A percentile compares a stretch with the other conserved stretches of the same genome.
phyloP scores from a whole-genome alignment of 2,113 vertebrate genomes.

The Laterallus jamaicensis region DNA sequence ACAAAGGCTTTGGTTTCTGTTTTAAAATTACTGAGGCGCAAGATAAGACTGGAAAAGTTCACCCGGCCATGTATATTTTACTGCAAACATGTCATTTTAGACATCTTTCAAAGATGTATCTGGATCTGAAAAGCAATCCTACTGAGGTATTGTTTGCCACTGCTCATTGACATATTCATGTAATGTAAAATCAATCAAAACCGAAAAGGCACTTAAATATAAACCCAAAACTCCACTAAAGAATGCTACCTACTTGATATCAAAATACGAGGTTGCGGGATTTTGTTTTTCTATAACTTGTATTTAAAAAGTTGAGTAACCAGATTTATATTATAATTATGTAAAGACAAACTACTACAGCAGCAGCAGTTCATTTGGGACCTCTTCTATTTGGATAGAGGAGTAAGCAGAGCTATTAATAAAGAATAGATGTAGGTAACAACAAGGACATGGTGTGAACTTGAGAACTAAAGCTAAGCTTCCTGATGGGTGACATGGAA shows the following conservation, averaged over 20 bases:
- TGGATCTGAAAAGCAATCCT: slow-evolving; percentile 74
- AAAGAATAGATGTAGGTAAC: neutral
- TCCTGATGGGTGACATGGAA: neutral
- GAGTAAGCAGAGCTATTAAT: neutral
- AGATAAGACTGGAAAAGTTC: slow-evolving; percentile 74
- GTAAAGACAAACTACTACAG: neutral
- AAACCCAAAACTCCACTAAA: neutral
- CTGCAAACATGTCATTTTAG: slow-evolving; percentile 80
- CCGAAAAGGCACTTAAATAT: slow-evolving; percentile 17
- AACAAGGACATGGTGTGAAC: neutral
- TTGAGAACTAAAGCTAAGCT: neutral
- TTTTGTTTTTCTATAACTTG: neutral
- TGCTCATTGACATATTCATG: slow-evolving; percentile 77
- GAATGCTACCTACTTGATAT: neutral
- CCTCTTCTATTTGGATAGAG: neutral
- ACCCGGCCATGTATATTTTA: slow-evolving; percentile 78
- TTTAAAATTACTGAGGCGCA: slow-evolving; percentile 81
- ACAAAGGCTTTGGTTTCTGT: slow-evolving; percentile 71
- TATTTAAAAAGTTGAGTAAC: neutral
- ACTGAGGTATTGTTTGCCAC: slow-evolving; percentile 66
- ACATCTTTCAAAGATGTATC: slow-evolving; percentile 79
- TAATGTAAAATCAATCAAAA: slow-evolving; percentile 69
- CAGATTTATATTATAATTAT: neutral
- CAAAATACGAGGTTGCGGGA: neutral
- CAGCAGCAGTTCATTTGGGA: neutral